A percentile compares a stretch with the other conserved stretches of the same genome.
Evolutionary conservation across 2,113 vertebrate genomes (phyloP).

Genomic region (Stigmatopora nigra): DNA sequence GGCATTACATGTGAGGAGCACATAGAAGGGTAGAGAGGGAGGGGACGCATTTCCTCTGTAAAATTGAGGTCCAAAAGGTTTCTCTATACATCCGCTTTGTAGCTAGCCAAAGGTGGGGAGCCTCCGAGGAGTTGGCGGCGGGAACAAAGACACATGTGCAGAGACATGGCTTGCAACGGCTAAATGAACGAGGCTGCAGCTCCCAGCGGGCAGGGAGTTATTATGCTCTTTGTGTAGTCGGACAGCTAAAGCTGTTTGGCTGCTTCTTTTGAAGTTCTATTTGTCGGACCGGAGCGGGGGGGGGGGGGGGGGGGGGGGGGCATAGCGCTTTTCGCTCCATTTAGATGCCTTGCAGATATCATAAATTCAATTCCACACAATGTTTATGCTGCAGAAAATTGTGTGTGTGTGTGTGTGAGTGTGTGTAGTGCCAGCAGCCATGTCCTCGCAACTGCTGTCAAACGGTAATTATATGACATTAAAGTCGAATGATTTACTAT

Average conservation of each 20-base stretch:
- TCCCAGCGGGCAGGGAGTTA: constrained; percentile 65
- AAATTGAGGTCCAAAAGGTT: constrained; percentile 66
- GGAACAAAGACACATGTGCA: constrained; percentile 71
- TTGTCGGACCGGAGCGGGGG: constrained; percentile 62
- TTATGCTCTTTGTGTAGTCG: constrained; percentile 65
- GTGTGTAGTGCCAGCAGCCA: constrained; percentile 7
- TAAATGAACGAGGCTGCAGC: constrained; percentile 66
- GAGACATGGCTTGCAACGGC: constrained; percentile 55
- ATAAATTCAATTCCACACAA: constrained; percentile 26
- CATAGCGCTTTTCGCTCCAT: constrained; percentile 59
- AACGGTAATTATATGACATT: constrained; percentile 8
- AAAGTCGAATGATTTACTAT: constrained; percentile 9
- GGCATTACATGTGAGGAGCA: constrained; percentile 73
- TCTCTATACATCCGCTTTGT: constrained; percentile 65
- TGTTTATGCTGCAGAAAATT: constrained; percentile 22
- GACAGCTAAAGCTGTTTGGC: constrained; percentile 67
- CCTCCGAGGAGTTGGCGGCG: constrained; percentile 43
- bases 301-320: constrained; percentile 49
- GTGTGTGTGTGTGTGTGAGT: constrained; percentile 1
- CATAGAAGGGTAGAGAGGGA: constrained; percentile 49
- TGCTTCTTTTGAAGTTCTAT: constrained; percentile 71
- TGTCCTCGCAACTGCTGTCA: neutral
- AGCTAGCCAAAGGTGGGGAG: constrained; percentile 57
- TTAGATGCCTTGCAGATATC: constrained; percentile 37
- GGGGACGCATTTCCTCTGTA: constrained; percentile 60